phyloP scores from a whole-genome alignment of 1,140 invertebrate genomes.

The Melipona quadrifasciata region DNA sequence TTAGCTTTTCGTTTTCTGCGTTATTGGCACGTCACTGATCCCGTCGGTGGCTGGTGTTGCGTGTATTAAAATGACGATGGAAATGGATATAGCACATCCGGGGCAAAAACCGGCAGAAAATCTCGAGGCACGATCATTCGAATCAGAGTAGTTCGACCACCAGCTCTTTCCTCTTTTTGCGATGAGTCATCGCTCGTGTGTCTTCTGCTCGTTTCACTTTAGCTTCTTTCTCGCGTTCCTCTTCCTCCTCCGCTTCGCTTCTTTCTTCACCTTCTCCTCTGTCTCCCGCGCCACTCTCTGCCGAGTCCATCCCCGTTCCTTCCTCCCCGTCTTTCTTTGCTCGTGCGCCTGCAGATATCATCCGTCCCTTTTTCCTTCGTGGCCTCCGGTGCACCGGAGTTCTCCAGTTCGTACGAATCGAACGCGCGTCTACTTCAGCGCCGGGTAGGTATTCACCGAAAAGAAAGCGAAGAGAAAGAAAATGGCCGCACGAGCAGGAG shows the following conservation, averaged over 20 bases:
- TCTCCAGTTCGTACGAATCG: constrained; percentile 7
- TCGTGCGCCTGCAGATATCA: neutral
- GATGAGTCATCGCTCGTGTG: constrained; percentile 52
- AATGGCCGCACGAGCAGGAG: constrained; percentile 40
- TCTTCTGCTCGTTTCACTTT: constrained; percentile 23
- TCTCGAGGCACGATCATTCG: constrained; percentile 20
- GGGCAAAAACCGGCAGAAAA: constrained; percentile 32
- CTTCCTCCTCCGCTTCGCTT: neutral
- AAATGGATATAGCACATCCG: neutral
- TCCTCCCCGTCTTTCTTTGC: neutral
- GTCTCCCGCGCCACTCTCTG: neutral
- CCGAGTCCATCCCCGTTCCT: neutral
- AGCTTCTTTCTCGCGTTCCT: constrained; percentile 43
- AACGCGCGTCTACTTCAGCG: constrained; percentile 28
- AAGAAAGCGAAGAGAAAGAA: constrained; percentile 57
- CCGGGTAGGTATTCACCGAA: constrained; percentile 30
- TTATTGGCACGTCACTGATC: constrained; percentile 9
- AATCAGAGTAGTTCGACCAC: constrained; percentile 45
- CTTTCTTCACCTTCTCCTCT: constrained; percentile 3
- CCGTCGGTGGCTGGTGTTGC: neutral
- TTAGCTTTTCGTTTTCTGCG: constrained; percentile 20
- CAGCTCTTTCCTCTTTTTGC: constrained; percentile 48
- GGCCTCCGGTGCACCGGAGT: neutral
- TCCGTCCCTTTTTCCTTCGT: constrained; percentile 7
- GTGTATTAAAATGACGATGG: constrained; percentile 24